Base-by-base conservation (phyloP, 2,113 vertebrate genomes). In the Brevimyrus niger region DNA sequence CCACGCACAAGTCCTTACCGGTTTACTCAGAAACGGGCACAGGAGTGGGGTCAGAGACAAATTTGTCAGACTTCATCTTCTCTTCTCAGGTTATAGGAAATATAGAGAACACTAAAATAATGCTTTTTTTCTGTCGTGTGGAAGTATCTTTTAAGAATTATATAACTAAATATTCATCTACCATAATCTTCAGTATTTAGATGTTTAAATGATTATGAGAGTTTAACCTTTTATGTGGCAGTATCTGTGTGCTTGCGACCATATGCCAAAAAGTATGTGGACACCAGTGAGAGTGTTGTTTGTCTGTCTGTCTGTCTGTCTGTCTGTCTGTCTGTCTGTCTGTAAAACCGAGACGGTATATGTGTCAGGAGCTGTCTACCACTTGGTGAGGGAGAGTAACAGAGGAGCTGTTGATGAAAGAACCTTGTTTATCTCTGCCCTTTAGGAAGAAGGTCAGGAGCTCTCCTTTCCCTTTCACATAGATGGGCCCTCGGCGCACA, bases 361-460 rank as follows among this genome's bases (percentile, higher is more conserved):
- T 86, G 48, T 69, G 51, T 98, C 96, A 99, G 1, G 96, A 95
- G 90, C 92, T 94, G 90, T 96, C 95, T 15, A 95, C 96, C 69
- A 98, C 97, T 94, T 99, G 98, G 86, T 99, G 97, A 89, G 98
- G 98, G 51, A 99, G 95, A 19, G 96, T 95, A 21, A 97, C 91
- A 0, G 93, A 95, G 2, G 96, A 94, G 19, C 94, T 93, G 0
- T 97, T 97, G 21, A 92, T 85, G 23, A 94, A 94, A 3, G 96
- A 93, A 0, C 94, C 95, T 0, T 95, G 95, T 85, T 96, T 97
- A 35, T 99, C 97, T 88, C 97, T 97, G 48, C 98, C 98, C 91
- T 99, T 99, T 91, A 99, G 94, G 93, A 99, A 99, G 89, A 97
- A 99, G 3, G 98, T 99, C 0, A 99, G 96, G 89, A 99, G 96